Percentiles rank a stretch among this genome's conserved stretches.
Conservation (phyloP, 2,888 invertebrate species). For the Octonoba sinensis region DNA sequence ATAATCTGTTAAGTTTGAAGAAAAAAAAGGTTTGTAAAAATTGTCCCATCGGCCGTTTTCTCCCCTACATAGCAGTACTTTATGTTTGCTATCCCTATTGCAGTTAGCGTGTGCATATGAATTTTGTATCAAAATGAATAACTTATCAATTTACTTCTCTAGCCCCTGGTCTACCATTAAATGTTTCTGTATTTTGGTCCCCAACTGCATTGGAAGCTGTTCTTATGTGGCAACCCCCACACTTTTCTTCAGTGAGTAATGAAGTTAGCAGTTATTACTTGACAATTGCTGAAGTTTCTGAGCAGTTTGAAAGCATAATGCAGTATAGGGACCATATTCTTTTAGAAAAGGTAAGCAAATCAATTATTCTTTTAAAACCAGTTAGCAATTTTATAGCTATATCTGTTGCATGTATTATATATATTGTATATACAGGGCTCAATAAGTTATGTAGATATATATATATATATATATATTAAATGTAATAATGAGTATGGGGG, state of each 20-base stretch:
- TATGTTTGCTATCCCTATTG: too few species aligned
- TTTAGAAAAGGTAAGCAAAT: conserved; percentile 14
- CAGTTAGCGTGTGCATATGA: too few species aligned
- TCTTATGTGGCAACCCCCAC: conserved; percentile 28
- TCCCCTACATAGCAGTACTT: too few species aligned
- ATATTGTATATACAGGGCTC: too few species aligned
- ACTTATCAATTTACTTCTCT: conserved; percentile 10
- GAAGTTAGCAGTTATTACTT: conserved; percentile 20
- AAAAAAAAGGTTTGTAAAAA: too few species aligned
- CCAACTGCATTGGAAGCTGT: background rate
- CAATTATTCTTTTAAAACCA: background rate
- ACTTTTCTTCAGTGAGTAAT: conserved; percentile 21
- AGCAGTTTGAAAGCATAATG: background rate
- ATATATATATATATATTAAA: too few species aligned
- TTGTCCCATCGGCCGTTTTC: too few species aligned
- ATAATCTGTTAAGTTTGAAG: too few species aligned
- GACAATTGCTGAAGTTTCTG: conserved; percentile 13
- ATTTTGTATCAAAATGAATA: too few species aligned
- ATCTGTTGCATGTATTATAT: too few species aligned
- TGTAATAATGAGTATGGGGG: too few species aligned
- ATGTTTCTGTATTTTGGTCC: conserved; percentile 22
- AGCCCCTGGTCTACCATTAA: conserved; percentile 42
- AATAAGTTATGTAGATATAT: too few species aligned
- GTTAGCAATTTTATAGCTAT: background rate
- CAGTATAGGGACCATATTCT: conserved; percentile 5